Evolutionary conservation across 2,113 vertebrate genomes (phyloP).

Genomic region (Capra hircus): DNA sequence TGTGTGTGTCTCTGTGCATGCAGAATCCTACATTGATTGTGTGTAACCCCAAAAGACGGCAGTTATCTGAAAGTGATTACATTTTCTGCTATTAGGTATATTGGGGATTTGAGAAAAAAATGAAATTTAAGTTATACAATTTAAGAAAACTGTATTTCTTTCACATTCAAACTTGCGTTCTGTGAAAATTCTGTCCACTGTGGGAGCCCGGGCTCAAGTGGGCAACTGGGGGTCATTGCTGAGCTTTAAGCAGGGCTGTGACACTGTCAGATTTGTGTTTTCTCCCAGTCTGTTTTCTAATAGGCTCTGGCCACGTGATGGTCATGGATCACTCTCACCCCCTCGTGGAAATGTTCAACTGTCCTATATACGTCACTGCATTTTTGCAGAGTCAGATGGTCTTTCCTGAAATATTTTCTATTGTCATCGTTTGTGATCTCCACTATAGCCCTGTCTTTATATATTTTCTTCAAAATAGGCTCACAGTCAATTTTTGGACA

Average conservation of each 20-base stretch:
- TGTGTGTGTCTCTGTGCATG: fast-evolving
- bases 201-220: neutral
- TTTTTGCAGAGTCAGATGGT: constrained; percentile 76
- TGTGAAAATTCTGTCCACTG: neutral
- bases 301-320: neutral
- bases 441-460: constrained; percentile 58
- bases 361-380: constrained; percentile 74
- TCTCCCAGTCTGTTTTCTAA: neutral
- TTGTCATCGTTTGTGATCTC: constrained; percentile 77
- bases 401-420: constrained; percentile 66
- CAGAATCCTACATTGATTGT: neutral
- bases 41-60: neutral
- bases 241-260: neutral
- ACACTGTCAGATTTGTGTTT: neutral
- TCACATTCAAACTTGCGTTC: neutral
- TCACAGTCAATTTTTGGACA: constrained; percentile 50
- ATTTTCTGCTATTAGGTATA: neutral
- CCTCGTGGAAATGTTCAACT: constrained; percentile 58
- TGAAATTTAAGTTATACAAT: neutral
- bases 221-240: neutral
- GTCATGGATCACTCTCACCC: constrained; percentile 34
- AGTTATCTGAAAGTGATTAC: neutral
- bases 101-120: neutral
- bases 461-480: constrained; percentile 66
- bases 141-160: neutral